Evolutionary conservation across 2,888 invertebrate genomes (phyloP).

Genomic region (Deilephila elpenor): DNA sequence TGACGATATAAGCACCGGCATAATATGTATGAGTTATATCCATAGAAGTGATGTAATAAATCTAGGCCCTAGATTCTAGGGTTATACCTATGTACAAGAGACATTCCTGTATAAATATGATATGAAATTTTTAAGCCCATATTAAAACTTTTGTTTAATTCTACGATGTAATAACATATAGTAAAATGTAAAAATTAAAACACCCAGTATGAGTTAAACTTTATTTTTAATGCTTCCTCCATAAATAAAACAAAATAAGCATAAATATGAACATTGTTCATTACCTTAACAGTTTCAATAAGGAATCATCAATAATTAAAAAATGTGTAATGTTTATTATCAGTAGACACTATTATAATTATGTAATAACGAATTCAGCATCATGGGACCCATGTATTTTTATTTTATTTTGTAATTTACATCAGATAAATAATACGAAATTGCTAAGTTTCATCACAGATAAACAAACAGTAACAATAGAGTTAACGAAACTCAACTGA

Average conservation of each 20-base stretch:
- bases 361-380: background rate
- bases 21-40: too few species aligned
- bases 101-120: too few species aligned
- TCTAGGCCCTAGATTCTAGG: too few species aligned
- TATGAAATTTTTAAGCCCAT: too few species aligned
- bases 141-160: too few species aligned
- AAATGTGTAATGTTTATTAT: background rate
- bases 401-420: background rate
- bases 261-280: constrained; percentile 33
- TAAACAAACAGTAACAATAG: constrained; percentile 19
- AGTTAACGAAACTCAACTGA: background rate
- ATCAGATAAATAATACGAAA: background rate
- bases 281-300: constrained; percentile 15
- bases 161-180: too few species aligned
- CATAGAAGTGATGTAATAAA: too few species aligned
- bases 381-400: background rate
- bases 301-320: background rate
- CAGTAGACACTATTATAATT: background rate
- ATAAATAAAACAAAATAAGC: constrained; percentile 62
- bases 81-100: too few species aligned
- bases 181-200: background rate
- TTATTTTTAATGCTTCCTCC: constrained; percentile 61
- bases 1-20: too few species aligned
- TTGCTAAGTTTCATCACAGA: constrained; percentile 24
- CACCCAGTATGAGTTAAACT: constrained; percentile 35